Conservation (phyloP, 2,797 vertebrate genomes). For the Brachymystax lenok region DNA sequence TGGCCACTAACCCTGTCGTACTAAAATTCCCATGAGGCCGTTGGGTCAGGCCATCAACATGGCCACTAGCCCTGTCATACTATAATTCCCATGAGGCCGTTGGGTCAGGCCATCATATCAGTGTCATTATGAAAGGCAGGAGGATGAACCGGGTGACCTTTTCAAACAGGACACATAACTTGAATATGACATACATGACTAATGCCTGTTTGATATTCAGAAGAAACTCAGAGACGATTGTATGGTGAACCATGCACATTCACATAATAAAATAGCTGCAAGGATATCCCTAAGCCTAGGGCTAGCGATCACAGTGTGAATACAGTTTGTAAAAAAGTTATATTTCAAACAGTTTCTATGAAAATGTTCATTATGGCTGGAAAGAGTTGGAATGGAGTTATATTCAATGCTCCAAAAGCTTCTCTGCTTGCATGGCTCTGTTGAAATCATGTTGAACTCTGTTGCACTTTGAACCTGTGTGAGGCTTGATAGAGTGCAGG, state of each 20-base stretch:
- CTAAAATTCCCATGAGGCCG: too few relatives aligned
- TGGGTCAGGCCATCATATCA: conserved; percentile 50
- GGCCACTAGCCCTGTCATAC: too few relatives aligned
- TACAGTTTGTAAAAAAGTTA: not conserved
- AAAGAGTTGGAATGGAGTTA: conserved; percentile 1
- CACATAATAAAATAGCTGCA: not conserved
- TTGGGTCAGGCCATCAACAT: too few relatives aligned
- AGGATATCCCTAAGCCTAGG: not conserved
- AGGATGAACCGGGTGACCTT: conserved; percentile 58
- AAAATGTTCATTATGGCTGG: not conserved
- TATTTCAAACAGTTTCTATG: not conserved
- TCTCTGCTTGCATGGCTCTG: not conserved
- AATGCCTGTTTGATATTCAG: not conserved
- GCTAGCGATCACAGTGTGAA: not conserved
- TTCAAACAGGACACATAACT: conserved; percentile 16
- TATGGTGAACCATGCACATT: not conserved
- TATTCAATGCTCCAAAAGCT: not conserved
- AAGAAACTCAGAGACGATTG: not conserved
- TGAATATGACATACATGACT: not conserved
- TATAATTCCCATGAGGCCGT: too few relatives aligned
- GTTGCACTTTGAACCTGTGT: conserved; percentile 56
- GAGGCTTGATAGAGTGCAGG: conserved; percentile 59
- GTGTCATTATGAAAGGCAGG: conserved; percentile 61
- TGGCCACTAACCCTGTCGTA: too few relatives aligned
- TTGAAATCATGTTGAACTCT: conserved; percentile 12